Base-by-base conservation (phyloP, 2,113 vertebrate species). In the Istiophorus platypterus region DNA sequence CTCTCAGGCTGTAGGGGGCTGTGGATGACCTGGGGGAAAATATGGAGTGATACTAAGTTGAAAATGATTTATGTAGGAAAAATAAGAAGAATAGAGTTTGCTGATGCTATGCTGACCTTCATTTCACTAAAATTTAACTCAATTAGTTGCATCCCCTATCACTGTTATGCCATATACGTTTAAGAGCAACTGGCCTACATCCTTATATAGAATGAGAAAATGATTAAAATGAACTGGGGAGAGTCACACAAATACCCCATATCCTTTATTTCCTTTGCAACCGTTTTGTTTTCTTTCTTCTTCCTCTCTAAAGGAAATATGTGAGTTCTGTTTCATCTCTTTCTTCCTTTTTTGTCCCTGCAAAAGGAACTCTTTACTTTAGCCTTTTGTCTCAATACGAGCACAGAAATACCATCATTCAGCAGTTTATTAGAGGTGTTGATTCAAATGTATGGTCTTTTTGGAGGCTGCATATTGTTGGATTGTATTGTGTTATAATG, bases 141-240 rank as follows among this genome's bases (percentile, higher is more conserved):
- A 6, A 34, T 34, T 34, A 34, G 31, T 34, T 34, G 31, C 6
- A 4, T 34, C 31, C 31, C 31, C 31, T n/a, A 34, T 34, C 31
- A 34, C 6, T 34, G 31, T 34, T 34, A 34, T 34, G 31, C 31
- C 31, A 34, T 3, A 34, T 4, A 34, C 3, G 31, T 34, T 34
- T 34, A 6, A 34, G 31, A 34, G 6, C 31, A 3, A 34, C 31
- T 34, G 31, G 31, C 31, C 31, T 34, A 34, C 31, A 39, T 47
- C 39, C 51, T 80, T 18, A 54, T 54, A 57, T 39, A 64, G 56
- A 78, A 70, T 24, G 49, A 69, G 65, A 54, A 86, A 83, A 37
- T 69, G 2, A 56, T 34, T 26, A 18, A 49, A 61, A 37, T 78
- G 31, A 39, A 14, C n/a, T 11, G 3, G 22, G 1, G 8, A 76